Evolutionary conservation across 2,797 vertebrate genomes (phyloP).

Genomic region (Brotogeris chrysoptera): DNA sequence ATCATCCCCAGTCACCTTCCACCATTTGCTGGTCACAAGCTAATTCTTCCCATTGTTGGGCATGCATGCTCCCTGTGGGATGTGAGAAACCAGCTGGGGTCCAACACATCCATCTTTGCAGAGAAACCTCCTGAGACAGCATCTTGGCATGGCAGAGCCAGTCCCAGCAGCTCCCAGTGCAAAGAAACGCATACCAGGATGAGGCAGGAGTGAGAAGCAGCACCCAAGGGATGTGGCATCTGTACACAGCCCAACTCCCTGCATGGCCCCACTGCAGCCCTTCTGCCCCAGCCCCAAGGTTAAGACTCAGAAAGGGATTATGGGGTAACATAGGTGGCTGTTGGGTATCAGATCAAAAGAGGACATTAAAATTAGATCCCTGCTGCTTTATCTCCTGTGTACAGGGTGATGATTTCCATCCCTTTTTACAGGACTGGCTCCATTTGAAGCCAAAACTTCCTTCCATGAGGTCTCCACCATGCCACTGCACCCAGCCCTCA

Average conservation of each 20-base stretch:
- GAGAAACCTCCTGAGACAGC: background rate
- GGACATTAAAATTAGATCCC: background rate
- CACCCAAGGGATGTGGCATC: rapidly evolving
- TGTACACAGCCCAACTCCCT: background rate
- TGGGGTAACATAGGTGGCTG: background rate
- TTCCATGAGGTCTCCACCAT: background rate
- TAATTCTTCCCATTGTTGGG: background rate
- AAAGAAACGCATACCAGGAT: background rate
- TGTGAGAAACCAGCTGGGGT: background rate
- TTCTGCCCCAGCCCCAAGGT: background rate
- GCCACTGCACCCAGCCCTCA: background rate
- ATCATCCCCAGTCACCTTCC: background rate
- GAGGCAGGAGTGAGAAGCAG: background rate
- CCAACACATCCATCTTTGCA: background rate
- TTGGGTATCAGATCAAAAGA: rapidly evolving
- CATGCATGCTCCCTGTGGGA: background rate
- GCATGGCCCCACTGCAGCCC: rapidly evolving
- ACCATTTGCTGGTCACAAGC: background rate
- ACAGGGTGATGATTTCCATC: background rate
- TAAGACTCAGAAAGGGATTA: background rate
- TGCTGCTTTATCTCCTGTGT: rapidly evolving
- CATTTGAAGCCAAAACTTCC: background rate
- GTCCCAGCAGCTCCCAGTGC: background rate
- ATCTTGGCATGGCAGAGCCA: background rate
- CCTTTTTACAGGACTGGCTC: rapidly evolving